Evolutionary conservation across 2,797 vertebrate genomes (phyloP), one percentile per base, ranked within the genome.

Genomic region (Pipistrellus pipistrellus): DNA sequence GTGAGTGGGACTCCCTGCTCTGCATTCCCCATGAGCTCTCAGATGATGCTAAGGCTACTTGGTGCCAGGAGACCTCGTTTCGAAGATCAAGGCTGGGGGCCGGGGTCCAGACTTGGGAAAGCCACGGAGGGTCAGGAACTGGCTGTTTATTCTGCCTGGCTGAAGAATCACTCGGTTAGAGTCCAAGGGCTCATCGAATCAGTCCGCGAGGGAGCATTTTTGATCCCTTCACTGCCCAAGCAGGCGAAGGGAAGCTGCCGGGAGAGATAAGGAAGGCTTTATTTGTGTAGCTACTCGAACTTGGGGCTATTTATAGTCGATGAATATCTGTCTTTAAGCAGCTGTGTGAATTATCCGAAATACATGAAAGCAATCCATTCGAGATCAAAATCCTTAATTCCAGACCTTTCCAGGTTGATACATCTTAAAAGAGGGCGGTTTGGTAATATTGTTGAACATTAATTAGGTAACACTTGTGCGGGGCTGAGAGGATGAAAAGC

Each of bases 391-490:
- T 44, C 86, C 92, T 85, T 91, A 92, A 91, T 95, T 96, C 91
- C 84, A 94, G 96, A 95, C 84, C 91, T 96, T 90, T 87, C 73
- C 71, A 81, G 85, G 82, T 11, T 93, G 92, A 96, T 82, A 86
- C 0, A 0, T 91, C 94, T 96, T 46, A 62, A 88, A 95, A 96
- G 82, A 81, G 44, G 90, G 18, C 72, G 53, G 64, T 44, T 93
- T 94, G 93, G 91, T 69, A 88, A 62, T 84, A n/a, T 17, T 85
- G 96, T 93, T 64, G 92, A 85, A 46, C 92, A 71, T 96, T 95
- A 97, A 96, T 97, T 96, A 96, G 96, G 95, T 89, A 91, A 85
- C 92, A 73, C 86, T 93, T 97, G 91, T 93, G 92, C 20, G 7
- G 95, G 59, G 80, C 90, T 15, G 4, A n/a, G 83, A 59, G 80